Base-by-base conservation (phyloP, 2,113 vertebrate species). In the Epinephelus fuscoguttatus region DNA sequence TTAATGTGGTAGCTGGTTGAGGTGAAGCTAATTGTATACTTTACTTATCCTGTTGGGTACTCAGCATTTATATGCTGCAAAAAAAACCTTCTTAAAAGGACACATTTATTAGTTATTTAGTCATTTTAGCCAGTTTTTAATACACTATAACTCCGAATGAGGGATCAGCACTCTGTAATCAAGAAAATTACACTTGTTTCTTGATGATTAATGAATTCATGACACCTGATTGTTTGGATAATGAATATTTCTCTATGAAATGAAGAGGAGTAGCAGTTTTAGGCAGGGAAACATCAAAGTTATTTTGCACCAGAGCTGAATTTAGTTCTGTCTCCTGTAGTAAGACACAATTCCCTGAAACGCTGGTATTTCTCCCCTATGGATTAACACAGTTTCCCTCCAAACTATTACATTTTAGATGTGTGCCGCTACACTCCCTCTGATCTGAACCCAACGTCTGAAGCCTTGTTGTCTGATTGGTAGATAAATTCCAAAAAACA, bases 401-500 rank as follows among this genome's bases (percentile, higher is more conserved):
- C 19, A 49, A 42, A 63, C 37, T 53, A 17, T 53, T 64, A 70
- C 27, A 59, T 84, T 73, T 66, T 50, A 8, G 27, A 82, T 69
- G n/a, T 55, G 27, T 57, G 42, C 70, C 73, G 72, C 67, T 19
- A 14, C 55, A 52, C 33, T 45, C 13, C 53, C 62, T 40, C 70
- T 75, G 63, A 19, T 69, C 33, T 72, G 49, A 70, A 33, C 71
- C 19, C 49, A 55, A 18, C 27, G 60, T 61, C 62, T 37, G 53
- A 42, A 17, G 64, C 53, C 23, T 12, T 23, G 42, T 6, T 47
- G 56, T 33, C 27, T 62, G 56, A 72, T 85, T 62, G 27, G 7
- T 45, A 33, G 76, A 75, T 82, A 70, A 69, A 74, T 85, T 66
- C 40, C 50, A 63, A n/a, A 37, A 61, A 73, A 25, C 63, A 45